A percentile compares a stretch with the other conserved stretches of the same genome.
Conservation (phyloP, 2,797 vertebrate species). For the Cheirogaleus major region DNA sequence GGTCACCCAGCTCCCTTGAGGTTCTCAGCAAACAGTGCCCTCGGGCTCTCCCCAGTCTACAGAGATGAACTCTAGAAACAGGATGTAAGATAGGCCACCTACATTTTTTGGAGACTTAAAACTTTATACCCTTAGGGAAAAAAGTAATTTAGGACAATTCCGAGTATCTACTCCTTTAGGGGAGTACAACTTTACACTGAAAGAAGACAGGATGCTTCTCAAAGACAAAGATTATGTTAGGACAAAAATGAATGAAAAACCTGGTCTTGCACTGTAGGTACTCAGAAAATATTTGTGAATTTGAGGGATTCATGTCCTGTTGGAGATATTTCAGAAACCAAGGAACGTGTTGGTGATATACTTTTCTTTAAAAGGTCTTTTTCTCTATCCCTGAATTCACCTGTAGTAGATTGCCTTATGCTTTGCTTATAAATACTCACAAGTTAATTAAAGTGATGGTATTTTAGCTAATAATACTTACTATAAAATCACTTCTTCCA, state of each 20-base stretch:
- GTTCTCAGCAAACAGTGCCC: neutral
- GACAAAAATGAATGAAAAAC: neutral
- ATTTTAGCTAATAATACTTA: slow-evolving; percentile 18
- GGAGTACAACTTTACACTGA: neutral
- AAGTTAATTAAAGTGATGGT: neutral
- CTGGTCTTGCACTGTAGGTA: neutral
- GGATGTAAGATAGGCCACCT: neutral
- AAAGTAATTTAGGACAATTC: neutral
- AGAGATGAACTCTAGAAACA: neutral
- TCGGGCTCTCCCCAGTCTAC: rapidly evolving
- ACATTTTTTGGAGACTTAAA: neutral
- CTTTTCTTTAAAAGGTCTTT: neutral
- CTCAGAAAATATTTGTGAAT: neutral
- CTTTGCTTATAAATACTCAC: neutral
- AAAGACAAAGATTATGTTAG: neutral
- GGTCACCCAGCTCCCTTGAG: neutral
- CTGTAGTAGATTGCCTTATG: neutral
- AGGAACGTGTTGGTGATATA: neutral
- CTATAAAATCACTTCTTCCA: slow-evolving; percentile 38
- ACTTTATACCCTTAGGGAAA: neutral
- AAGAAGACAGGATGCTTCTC: neutral
- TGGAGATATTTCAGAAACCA: neutral
- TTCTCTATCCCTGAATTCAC: neutral
- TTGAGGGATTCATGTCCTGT: neutral
- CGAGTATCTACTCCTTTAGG: neutral